A percentile compares a stretch with the other conserved stretches of the same genome.
These are phyloP conservation scores for Yponomeuta sedellus DNA, from an alignment of 2,888 invertebrate genomes.

Conservation along the genomic window DNA sequence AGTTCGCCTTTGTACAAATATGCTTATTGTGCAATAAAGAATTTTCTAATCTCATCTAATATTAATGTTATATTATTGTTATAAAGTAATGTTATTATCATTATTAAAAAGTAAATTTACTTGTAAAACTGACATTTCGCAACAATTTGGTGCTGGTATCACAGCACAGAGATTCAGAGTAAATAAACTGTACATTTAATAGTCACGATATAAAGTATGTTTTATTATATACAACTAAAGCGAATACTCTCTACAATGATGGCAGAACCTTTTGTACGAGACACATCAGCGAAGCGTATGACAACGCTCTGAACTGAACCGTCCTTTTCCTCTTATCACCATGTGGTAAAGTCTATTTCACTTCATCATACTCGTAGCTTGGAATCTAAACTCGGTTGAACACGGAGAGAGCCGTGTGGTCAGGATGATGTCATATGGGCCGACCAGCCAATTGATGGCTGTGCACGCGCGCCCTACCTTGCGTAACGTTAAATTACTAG, in stretches of 20 bases:
- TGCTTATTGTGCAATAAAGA: too few species aligned
- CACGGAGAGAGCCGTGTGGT: slow-evolving; percentile 15
- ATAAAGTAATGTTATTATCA: neutral
- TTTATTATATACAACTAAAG: neutral
- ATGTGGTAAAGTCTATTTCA: neutral
- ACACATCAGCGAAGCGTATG: neutral
- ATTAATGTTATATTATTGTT: too few species aligned
- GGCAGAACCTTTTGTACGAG: neutral
- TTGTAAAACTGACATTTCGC: neutral
- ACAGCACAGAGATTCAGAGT: neutral
- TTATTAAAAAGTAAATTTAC: neutral
- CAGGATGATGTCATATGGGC: slow-evolving; percentile 53
- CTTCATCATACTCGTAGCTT: neutral
- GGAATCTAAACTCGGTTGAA: neutral
- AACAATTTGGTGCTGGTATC: neutral
- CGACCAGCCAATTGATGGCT: slow-evolving; percentile 43
- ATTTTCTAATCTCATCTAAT: too few species aligned
- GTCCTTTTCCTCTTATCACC: neutral
- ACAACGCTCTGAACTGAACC: neutral
- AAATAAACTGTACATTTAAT: neutral
- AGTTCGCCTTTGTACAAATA: too few species aligned
- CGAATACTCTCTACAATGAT: neutral
- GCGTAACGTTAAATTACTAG: slow-evolving; percentile 4
- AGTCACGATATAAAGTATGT: neutral
- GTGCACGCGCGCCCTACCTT: slow-evolving; percentile 18